Base-by-base conservation (phyloP, 2,113 vertebrate genomes). In the Pteronura brasiliensis region DNA sequence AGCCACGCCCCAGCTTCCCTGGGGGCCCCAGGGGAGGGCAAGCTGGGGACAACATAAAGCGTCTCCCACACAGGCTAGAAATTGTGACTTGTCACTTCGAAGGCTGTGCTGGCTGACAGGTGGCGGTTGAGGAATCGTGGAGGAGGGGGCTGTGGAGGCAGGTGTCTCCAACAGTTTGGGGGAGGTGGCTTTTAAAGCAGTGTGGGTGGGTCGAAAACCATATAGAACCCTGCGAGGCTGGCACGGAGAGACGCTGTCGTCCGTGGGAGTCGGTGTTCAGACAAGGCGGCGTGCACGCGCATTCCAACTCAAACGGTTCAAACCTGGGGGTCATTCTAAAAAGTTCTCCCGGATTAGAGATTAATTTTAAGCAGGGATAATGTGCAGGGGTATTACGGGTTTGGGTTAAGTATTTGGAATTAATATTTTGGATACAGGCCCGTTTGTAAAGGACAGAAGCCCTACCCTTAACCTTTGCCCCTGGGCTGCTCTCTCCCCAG, bases 71-170 rank as follows among this genome's bases (percentile, higher is more conserved):
- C 90, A 76, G 67, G 92, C 57, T 21, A 92, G 93, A 88, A 90
- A 55, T 34, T 92, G 95, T 77, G 94, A 87, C 96, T 96, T 92
- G 96, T 97, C 95, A 92, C 90, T 89, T 71, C 59, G 93, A 89
- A 95, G 89, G 39, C 79, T n/a, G 52, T 15, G 86, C 88, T 95
- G 82, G 93, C 94, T 97, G 98, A 94, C 96, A 98, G 97, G 97
- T 97, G 97, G 98, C n/a, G 20, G 96, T 6, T 94, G 90, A 92
- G 77, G 97, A 84, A 90, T 42, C 91, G 96, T 72, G 90, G 97
- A 69, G 96, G 96, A 86, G 0, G 52, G 84, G 80, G 87, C 21
- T 95, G 96, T 88, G 96, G 95, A 93, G 95, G 93, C 93, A 97
- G 97, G 96, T 97, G 57, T 97, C 95, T 94, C 82, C 81, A 5